Conservation (phyloP, 1,140 invertebrate genomes). For the Drosophila gunungcola region DNA sequence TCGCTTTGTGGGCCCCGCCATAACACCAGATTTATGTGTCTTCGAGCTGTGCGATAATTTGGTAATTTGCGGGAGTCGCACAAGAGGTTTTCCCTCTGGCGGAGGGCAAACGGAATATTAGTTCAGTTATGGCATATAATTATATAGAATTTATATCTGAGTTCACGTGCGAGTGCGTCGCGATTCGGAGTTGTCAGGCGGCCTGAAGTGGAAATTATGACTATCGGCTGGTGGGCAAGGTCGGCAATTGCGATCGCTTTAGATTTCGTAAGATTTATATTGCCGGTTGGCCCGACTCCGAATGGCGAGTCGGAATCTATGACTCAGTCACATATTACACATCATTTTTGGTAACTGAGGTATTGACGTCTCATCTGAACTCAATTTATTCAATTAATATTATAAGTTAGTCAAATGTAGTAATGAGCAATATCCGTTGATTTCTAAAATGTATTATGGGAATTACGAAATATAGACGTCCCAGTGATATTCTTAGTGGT, state of each 20-base stretch:
- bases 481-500: slow-evolving; percentile 2
- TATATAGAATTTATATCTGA: slow-evolving; percentile 30
- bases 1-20: slow-evolving; percentile 33
- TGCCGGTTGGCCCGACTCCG: background rate
- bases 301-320: background rate
- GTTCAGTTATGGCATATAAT: slow-evolving; percentile 31
- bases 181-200: slow-evolving; percentile 15
- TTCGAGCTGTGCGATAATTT: slow-evolving; percentile 42
- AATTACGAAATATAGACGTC: background rate
- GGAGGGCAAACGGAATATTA: slow-evolving; percentile 40
- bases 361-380: too few species aligned
- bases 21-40: slow-evolving; percentile 15
- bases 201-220: slow-evolving; percentile 24
- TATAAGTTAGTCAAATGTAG: background rate
- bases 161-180: slow-evolving; percentile 1
- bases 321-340: background rate
- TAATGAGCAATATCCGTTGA: background rate
- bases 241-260: slow-evolving; percentile 6
- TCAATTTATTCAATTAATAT: too few species aligned
- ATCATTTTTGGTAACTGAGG: too few species aligned
- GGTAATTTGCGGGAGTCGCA: slow-evolving; percentile 35
- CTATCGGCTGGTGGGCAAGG: slow-evolving; percentile 22
- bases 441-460: background rate
- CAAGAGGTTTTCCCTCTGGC: background rate
- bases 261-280: background rate